A percentile compares a stretch with the other conserved stretches of the same genome.
phyloP scores from a whole-genome alignment of 1,140 invertebrate species.

The Anthonomus grandis region DNA sequence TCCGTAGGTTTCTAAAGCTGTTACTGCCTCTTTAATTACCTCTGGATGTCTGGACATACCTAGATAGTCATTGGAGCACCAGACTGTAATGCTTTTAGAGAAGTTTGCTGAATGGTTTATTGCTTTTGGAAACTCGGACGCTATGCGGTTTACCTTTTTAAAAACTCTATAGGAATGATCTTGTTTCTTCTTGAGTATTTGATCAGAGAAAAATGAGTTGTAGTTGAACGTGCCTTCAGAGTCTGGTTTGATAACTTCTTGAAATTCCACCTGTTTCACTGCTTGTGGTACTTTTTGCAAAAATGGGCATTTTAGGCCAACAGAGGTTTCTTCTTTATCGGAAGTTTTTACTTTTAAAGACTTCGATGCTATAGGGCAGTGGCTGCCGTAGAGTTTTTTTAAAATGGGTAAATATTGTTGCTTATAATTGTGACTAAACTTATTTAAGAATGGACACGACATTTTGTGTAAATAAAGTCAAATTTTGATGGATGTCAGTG shows the following conservation, averaged over 20 bases:
- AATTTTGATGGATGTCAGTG: too few species aligned
- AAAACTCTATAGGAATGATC: conserved; percentile 98
- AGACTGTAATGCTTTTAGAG: conserved; percentile 88
- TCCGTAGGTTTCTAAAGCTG: conserved; percentile 84
- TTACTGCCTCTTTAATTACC: conserved; percentile 78
- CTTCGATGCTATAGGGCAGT: conserved; percentile 76
- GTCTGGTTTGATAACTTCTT: conserved; percentile 59
- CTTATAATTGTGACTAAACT: conserved; percentile 73
- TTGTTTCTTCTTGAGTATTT: conserved; percentile 90
- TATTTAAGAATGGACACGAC: conserved; percentile 85
- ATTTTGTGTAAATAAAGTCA: too few species aligned
- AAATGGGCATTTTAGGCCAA: conserved; percentile 61
- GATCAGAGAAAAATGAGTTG: conserved; percentile 84
- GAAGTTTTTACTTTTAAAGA: conserved; percentile 54
- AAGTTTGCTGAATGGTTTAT: conserved; percentile 77
- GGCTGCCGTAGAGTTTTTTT: conserved; percentile 73
- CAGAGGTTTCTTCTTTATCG: conserved; percentile 19
- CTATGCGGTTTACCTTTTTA: conserved; percentile 89
- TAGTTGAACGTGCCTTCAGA: conserved; percentile 67
- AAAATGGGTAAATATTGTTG: conserved; percentile 75
- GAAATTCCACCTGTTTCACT: conserved; percentile 60
- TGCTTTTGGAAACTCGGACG: conserved; percentile 82
- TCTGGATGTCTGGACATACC: conserved; percentile 90
- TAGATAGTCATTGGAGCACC: conserved; percentile 98
- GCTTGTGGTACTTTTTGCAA: conserved; percentile 55